Base-by-base conservation (phyloP, 2,888 invertebrate genomes). In the Aleiodes testaceus region DNA sequence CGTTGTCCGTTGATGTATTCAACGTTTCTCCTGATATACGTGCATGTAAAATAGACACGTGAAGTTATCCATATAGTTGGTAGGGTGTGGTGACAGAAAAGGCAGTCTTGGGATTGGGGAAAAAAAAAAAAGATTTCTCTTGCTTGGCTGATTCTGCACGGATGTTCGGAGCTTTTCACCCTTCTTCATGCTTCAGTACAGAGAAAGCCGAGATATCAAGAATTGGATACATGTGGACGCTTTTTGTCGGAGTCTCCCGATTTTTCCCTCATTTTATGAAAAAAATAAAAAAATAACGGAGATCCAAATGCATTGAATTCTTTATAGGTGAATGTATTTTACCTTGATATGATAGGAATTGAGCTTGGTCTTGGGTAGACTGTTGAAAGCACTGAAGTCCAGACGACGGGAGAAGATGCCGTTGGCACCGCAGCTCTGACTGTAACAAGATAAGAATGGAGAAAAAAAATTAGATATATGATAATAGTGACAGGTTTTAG, bases 291-390 rank as follows among this genome's bases (percentile, higher is more conserved):
- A 45, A 45, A 45, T n/a, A n/a, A 49, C 2, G 16, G 14, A 49
- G 49, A 14, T 45, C 45, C 45, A 12, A 49, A 16, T 49, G 49
- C n/a, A 49, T 49, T 26, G 26, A 26, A 14, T 16, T 30, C 16
- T 47, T 47, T 53, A 14, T 5, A 30, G n/a, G 55, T 18, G 59
- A 55, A 30, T 14, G 26, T 14, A 14, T 16, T 26, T 91, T 90
- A 97, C 97, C 96, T 98, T 98, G 88, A 99, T 98, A 91, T 98
- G 97, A 91, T 98, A 98, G 85, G 98, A 97, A 91, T 99, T 99
- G 88, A 97, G 94, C 90, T 98, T 98, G 88, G 96, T 94, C 88
- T 93, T 94, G 79, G 98, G 98, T 85, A 99, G 92, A 80, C 93
- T 92, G 88, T 97, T 96, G 92, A 97, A 97, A 68, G 96, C 95